Percentiles rank a stretch among this genome's conserved stretches.
phyloP scores from a whole-genome alignment of 2,113 vertebrate species.

The Addax nasomaculatus region DNA sequence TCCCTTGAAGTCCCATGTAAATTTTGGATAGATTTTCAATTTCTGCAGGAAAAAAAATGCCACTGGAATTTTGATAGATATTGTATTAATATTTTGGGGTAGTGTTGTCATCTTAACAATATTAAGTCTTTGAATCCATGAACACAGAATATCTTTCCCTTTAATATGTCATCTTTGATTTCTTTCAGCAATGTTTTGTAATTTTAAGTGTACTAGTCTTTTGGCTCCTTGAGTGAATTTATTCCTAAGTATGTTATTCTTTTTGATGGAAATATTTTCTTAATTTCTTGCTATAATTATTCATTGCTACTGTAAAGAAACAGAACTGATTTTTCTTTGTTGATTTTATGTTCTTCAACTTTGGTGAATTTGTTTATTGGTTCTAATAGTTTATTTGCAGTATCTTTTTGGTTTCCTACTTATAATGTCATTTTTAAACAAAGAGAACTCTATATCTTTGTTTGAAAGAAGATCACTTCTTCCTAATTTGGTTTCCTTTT shows the following conservation, averaged over 20 bases:
- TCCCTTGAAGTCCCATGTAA: not conserved
- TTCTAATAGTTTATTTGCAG: not conserved
- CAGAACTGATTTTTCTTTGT: not conserved
- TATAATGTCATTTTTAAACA: not conserved
- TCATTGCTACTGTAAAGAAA: not conserved
- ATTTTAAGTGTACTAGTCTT: not conserved
- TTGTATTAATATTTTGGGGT: not conserved
- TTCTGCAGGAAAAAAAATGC: not conserved
- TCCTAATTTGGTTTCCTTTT: not conserved
- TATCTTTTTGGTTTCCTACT: not conserved
- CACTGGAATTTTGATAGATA: not conserved
- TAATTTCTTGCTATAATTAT: not conserved
- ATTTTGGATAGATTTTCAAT: not conserved
- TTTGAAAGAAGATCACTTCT: not conserved
- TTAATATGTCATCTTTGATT: not conserved
- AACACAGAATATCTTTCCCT: not conserved
- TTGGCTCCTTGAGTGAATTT: not conserved
- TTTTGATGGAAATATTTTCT: not conserved
- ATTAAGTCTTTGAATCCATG: not conserved
- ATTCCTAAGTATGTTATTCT: not conserved
- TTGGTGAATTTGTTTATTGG: not conserved
- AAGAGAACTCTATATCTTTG: not conserved
- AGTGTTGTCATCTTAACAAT: not conserved
- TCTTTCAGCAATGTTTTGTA: not conserved
- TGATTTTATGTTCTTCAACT: not conserved